A percentile compares a stretch with the other conserved stretches of the same genome.
phyloP scores from a whole-genome alignment of 2,888 invertebrate genomes.

The Drosophila atroscutellata region DNA sequence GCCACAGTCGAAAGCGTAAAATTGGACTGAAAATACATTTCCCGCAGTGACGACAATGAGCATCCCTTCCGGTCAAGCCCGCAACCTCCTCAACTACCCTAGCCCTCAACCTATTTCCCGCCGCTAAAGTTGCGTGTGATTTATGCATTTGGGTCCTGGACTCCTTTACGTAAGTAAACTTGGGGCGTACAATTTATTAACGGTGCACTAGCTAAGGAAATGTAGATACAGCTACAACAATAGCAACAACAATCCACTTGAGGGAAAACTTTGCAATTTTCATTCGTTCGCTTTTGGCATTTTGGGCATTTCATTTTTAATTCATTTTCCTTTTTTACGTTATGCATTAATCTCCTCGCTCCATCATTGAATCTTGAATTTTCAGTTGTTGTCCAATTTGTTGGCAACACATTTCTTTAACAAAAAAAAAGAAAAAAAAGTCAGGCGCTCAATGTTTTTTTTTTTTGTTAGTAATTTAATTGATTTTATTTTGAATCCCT shows the following conservation, averaged over 20 bases:
- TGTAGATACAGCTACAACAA: constrained; percentile 34
- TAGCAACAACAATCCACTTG: constrained; percentile 20
- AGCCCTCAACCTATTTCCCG: constrained; percentile 21
- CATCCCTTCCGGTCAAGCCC: constrained; percentile 29
- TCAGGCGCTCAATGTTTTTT: constrained; percentile 4
- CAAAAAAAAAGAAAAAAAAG: background rate
- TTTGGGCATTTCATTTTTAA: constrained; percentile 4
- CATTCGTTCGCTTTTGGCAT: constrained; percentile 10
- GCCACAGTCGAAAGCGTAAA: constrained; percentile 6
- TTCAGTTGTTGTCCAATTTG: constrained; percentile 22
- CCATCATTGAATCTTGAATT: constrained; percentile 10
- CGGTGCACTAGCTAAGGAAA: constrained; percentile 44
- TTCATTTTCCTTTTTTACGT: constrained; percentile 1
- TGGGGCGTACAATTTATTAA: constrained; percentile 66
- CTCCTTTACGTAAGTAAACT: constrained; percentile 64
- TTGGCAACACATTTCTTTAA: background rate
- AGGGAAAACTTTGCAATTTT: constrained; percentile 35
- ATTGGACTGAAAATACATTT: constrained; percentile 42
- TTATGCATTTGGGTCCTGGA: constrained; percentile 70
- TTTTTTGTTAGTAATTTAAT: background rate
- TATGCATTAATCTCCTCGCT: constrained; percentile 35
- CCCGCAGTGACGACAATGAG: constrained; percentile 47
- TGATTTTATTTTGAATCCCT: background rate
- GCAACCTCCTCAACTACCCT: constrained; percentile 5
- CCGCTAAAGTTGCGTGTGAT: constrained; percentile 61